Evolutionary conservation across 2,888 invertebrate species (phyloP), one percentile per base, ranked within the genome.

Genomic region (Aleiodes testaceus): DNA sequence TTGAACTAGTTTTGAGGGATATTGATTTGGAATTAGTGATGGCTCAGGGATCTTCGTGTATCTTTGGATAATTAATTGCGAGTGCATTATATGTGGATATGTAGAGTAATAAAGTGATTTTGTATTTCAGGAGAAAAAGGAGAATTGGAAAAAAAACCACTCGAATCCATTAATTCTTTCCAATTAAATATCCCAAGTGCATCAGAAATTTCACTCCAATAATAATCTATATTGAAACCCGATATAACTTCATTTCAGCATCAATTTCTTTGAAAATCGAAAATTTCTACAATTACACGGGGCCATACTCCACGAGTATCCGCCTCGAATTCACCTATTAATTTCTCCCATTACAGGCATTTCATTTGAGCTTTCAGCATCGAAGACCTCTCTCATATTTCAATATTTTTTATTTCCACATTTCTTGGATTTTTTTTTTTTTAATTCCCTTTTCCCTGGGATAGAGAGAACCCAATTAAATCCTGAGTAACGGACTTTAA

Each of bases 401-500:
- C 16, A 16, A 14, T 16, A 16, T 47, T 47, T 47, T 47, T 16
- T 7, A 16, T 47, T 47, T 47, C 47, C 3, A n/a, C 16, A 36
- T 36, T 11, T 16, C 16, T 47, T 14, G 4, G 14, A 47, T 14
- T 16, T 47, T 14, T 47, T 47, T 47, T 3, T 16, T 0, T 14
- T 47, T 47, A 2, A 22, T 47, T 47, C 6, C 3, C 5, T 12
- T 7, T 14, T 47, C 16, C 16, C 14, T 5, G 5, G 26, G 1
- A n/a, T n/a, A n/a, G n/a, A 45, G 44, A 63, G 14, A 22, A 45
- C 3, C 47, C 63, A 63, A 63, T 63, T 63, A 63, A 45, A 18
- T 63, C 44, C 14, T 63, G 22, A 45, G 18, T 59, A 18, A 59
- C 59, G 36, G 3, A 42, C 59, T 30, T 36, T 26, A 7, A 59